These are phyloP conservation scores for Anniella stebbinsi DNA, from an alignment of 2,797 vertebrate species.

Conservation along the genomic window DNA sequence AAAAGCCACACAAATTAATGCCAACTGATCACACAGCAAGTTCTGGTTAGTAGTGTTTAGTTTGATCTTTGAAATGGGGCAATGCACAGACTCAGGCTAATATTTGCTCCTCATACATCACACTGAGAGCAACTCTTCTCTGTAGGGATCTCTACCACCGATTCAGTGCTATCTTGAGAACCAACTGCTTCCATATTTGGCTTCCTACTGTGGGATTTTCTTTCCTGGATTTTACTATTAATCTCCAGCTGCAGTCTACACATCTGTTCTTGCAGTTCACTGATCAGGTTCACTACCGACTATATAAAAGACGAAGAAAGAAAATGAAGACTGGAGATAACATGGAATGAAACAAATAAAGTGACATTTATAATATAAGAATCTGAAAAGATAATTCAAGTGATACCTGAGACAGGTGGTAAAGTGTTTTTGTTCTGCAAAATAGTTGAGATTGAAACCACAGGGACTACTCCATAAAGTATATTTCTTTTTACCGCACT, in stretches of 20 bases:
- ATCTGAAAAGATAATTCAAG: not conserved
- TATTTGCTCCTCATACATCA: conserved; percentile 87
- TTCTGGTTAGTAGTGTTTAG: conserved; percentile 69
- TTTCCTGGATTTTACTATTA: conserved; percentile 94
- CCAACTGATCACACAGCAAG: conserved; percentile 53
- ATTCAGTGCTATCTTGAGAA: conserved; percentile 57
- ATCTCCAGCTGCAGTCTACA: conserved; percentile 97
- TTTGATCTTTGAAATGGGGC: conserved; percentile 65
- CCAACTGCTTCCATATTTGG: conserved; percentile 74
- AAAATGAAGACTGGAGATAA: conserved; percentile 45
- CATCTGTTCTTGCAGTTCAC: conserved; percentile 98
- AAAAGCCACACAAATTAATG: conserved; percentile 46
- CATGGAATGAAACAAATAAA: conserved; percentile 29
- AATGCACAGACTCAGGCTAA: conserved; percentile 71
- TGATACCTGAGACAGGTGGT: not conserved
- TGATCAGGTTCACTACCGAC: conserved; percentile 98
- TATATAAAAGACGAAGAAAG: conserved; percentile 78
- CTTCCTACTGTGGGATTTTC: conserved; percentile 85
- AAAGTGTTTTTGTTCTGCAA: not conserved
- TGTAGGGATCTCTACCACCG: conserved; percentile 75
- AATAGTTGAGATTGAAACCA: not conserved
- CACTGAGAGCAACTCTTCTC: conserved; percentile 80
- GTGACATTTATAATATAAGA: not conserved
- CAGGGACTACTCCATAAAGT: not conserved
- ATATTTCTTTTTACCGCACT: not conserved